These are phyloP conservation scores for Drosophila auraria DNA, from an alignment of 1,140 invertebrate species.

Conservation along the genomic window DNA sequence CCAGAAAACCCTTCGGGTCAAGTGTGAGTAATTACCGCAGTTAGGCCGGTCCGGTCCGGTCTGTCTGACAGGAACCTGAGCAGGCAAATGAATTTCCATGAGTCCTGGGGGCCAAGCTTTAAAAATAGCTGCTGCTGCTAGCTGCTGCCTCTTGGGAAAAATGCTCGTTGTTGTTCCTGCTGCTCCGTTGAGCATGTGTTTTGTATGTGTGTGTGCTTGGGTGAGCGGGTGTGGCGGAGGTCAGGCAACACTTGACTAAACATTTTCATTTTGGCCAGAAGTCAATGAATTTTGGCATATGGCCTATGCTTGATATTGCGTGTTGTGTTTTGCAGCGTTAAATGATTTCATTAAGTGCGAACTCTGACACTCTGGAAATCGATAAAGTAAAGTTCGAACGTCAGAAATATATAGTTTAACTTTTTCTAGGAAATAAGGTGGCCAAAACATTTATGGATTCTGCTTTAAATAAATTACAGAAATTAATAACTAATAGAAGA, in stretches of 20 bases:
- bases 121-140: conserved; percentile 57
- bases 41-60: conserved; percentile 42
- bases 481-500: too few relatives aligned
- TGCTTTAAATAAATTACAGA: too few relatives aligned
- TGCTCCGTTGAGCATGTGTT: conserved; percentile 16
- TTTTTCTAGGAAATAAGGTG: background rate
- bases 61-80: conserved; percentile 46
- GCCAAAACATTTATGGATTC: background rate
- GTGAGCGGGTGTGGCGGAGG: conserved; percentile 32
- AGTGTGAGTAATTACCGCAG: conserved; percentile 79
- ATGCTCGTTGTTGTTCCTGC: conserved; percentile 27
- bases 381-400: conserved; percentile 18
- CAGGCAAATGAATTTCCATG: conserved; percentile 58
- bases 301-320: conserved; percentile 73
- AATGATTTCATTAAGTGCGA: conserved; percentile 77
- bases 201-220: background rate
- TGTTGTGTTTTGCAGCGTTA: conserved; percentile 52
- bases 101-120: conserved; percentile 41
- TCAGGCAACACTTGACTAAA: conserved; percentile 81
- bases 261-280: conserved; percentile 77
- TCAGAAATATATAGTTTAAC: too few relatives aligned
- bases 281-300: conserved; percentile 80
- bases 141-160: conserved; percentile 23
- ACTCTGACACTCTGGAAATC: conserved; percentile 47
- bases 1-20: conserved; percentile 53